A percentile compares a stretch with the other conserved stretches of the same genome.
These are phyloP conservation scores for Crotalus horridus DNA, from an alignment of 2,113 vertebrate species.

Conservation along the genomic window DNA sequence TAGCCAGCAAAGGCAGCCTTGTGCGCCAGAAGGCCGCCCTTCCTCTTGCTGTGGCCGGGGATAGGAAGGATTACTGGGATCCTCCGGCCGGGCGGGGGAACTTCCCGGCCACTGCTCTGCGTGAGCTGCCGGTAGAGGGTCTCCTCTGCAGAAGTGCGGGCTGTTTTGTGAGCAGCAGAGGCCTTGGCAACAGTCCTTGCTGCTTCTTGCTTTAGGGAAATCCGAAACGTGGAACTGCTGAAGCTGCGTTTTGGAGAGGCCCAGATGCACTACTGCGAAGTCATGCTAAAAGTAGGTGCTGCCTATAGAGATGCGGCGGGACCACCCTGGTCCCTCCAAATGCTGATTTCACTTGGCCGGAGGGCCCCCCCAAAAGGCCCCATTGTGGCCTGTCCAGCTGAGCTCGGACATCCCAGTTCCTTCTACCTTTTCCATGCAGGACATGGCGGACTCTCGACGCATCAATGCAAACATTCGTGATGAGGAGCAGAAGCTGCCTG, in stretches of 20 bases:
- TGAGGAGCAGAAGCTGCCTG: constrained; percentile 83
- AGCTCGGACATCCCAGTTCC: accelerated
- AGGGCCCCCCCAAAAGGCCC: neutral
- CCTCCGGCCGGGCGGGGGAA: neutral
- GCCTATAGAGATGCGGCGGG: neutral
- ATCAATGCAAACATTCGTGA: constrained; percentile 93
- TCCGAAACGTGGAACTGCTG: constrained; percentile 95
- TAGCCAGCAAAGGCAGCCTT: neutral
- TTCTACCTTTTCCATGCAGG: constrained; percentile 62
- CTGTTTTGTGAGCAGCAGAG: neutral
- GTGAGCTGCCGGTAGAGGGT: neutral
- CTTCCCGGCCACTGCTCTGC: neutral
- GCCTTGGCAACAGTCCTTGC: neutral
- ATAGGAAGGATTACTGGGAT: neutral
- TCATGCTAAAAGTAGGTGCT: constrained; percentile 85
- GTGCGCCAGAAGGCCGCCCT: neutral
- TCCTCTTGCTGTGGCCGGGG: neutral
- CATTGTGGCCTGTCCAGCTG: neutral
- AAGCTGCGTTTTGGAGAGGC: constrained; percentile 96
- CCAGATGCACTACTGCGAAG: constrained; percentile 97
- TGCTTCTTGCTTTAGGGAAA: constrained; percentile 77
- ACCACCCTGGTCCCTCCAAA: neutral
- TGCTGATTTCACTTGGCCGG: neutral
- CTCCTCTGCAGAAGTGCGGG: neutral
- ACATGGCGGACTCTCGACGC: constrained; percentile 93